Evolutionary conservation across 2,888 invertebrate species (phyloP), one percentile per base, ranked within the genome.

Genomic region (Metacarcinus magister): DNA sequence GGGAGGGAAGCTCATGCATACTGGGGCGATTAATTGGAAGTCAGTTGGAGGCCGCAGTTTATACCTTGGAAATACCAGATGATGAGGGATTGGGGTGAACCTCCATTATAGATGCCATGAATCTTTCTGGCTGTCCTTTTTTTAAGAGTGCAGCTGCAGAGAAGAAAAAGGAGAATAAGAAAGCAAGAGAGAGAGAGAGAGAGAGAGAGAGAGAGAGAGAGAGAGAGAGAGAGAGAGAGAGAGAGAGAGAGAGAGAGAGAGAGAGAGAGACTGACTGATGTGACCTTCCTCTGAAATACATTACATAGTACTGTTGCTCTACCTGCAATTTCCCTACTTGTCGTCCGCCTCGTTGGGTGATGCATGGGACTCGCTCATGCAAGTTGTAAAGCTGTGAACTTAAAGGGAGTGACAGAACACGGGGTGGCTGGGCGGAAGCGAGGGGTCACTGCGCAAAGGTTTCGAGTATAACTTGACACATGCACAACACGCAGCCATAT

Each of bases 181-280:
- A 19, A 60, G 60, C 60, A 16, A 60, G 16, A 60, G 60, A 60
- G 16, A 60, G 60, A 60, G 16, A 60, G 60, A 60, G 16, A 60
- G 16, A 60, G 60, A 60, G 16, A 60, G 60, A 60, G 60, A 60
- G 60, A 60, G 60, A 60, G 60, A 60, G 60, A 60, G 60, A 60
- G 60, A 60, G 89, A 87, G 39, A 89, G 89, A 89, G 89, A 89
- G 39, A 89, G 43, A 89, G 43, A 89, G 89, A 43, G 89, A 89
- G 43, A 67, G 67, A 67, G 67, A 67, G 67, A 67, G 67, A 54
- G 54, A 67, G 67, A 67, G 67, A 67, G 67, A 67, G 67, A 67
- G 67, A 67, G 67, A 67, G 67, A 67, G 67, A 67, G 2, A 89
- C 89, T 19, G 89, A 89, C 39, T 28, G 43, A 32, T 39, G 16